Evolutionary conservation across 2,888 invertebrate genomes (phyloP).

Genomic region (Cephus runcator): DNA sequence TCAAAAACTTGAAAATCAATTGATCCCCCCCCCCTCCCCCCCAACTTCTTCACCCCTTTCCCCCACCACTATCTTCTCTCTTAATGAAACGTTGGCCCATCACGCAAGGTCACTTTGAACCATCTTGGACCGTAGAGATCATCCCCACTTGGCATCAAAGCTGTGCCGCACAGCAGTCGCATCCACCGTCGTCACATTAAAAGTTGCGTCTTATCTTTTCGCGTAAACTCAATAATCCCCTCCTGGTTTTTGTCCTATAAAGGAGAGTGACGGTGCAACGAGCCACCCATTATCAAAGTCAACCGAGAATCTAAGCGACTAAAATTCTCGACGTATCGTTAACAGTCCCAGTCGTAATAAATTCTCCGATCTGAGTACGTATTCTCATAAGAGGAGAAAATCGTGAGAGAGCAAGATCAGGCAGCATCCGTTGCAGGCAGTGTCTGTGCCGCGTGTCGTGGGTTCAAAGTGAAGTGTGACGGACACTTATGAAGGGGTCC

Average conservation of each 20-base stretch:
- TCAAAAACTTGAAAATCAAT: not conserved
- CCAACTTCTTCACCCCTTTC: not conserved
- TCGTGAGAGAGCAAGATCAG: not conserved
- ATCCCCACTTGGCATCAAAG: not conserved
- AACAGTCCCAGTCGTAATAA: not conserved
- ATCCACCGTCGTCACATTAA: not conserved
- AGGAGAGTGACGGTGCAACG: slow-evolving; percentile 1
- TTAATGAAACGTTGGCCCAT: not conserved
- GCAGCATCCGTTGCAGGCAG: not conserved
- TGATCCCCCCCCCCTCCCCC: no score
- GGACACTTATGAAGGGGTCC: slow-evolving; percentile 59
- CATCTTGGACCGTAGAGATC: not conserved
- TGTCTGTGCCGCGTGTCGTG: not conserved
- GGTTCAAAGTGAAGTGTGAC: slow-evolving; percentile 25
- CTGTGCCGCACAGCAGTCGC: not conserved
- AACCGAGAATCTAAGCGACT: not conserved
- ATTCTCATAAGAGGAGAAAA: not conserved
- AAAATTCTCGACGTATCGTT: not conserved
- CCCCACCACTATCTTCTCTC: not conserved
- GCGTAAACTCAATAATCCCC: not conserved
- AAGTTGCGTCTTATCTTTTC: not conserved
- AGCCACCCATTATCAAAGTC: not conserved
- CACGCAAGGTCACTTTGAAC: not conserved
- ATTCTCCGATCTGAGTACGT: not conserved
- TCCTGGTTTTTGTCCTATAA: slow-evolving; percentile 4